phyloP scores from a whole-genome alignment of 2,797 vertebrate species.

The Lindbergichthys nudifrons region DNA sequence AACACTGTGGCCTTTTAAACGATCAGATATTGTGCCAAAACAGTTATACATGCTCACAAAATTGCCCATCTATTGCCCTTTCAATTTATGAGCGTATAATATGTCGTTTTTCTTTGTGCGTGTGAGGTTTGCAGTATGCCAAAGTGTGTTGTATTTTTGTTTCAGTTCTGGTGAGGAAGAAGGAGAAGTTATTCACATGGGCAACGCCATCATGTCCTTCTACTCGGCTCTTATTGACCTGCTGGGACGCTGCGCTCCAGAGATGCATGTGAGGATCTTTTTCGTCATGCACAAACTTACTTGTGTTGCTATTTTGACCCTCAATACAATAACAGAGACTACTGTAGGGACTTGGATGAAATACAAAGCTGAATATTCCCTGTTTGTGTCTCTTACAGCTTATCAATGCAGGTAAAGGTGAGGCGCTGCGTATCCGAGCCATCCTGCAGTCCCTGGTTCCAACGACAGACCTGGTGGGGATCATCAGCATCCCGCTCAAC shows the following conservation, averaged over 20 bases:
- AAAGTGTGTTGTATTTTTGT: slow-evolving; percentile 23
- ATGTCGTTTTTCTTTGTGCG: background rate
- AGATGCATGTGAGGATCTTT: slow-evolving; percentile 93
- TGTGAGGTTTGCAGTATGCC: background rate
- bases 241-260: slow-evolving; percentile 97
- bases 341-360: background rate
- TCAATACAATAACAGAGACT: background rate
- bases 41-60: slow-evolving; percentile 18
- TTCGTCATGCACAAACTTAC: background rate
- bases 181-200: slow-evolving; percentile 94
- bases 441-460: slow-evolving; percentile 97
- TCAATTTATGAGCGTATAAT: background rate
- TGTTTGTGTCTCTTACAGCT: slow-evolving; percentile 82
- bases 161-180: slow-evolving; percentile 88
- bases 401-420: slow-evolving; percentile 97
- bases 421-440: slow-evolving; percentile 96
- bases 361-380: background rate
- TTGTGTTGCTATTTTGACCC: background rate
- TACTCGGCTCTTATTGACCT: slow-evolving; percentile 98
- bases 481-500: slow-evolving; percentile 97
- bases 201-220: slow-evolving; percentile 99
- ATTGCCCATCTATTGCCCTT: background rate
- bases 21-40: slow-evolving; percentile 26
- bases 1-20: slow-evolving; percentile 12
- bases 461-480: slow-evolving; percentile 94